Base-by-base conservation (phyloP, 2,888 invertebrate genomes). In the Alviniconcha strummeri region DNA sequence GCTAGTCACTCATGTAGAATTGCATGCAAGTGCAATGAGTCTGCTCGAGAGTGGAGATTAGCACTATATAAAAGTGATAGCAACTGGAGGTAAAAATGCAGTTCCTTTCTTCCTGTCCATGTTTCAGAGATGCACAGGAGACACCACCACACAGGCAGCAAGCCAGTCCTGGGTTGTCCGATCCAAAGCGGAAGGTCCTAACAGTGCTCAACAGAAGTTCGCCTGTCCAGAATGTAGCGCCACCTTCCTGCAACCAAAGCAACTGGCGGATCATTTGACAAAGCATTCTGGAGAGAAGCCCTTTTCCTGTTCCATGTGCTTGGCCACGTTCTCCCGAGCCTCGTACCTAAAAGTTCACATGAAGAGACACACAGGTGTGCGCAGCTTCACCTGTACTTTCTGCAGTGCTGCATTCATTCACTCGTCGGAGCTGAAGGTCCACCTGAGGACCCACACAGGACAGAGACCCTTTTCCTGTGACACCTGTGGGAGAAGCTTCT, bases 401-500 rank as follows among this genome's bases (percentile, higher is more conserved):
- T 77, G 77, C n/a, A 19, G 57, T 4, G 57, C 77, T 8, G 9
- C 13, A 0, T 77, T 77, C 57, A n/a, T 5, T 6, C 19, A 57
- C 56, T 8, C 57, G 11, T 57, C 57, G 11, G n/a, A 57, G 17
- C 77, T 57, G 7, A 9, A 15, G 8, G 11, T 19, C 57, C 77
- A 77, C 15, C 0, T 19, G 77, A 56, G n/a, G 36, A 81, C 72
- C 3, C 82, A 82, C 74, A 67, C 64, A 8, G 76, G 76, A 15
- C 60, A 54, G 60, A 82, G n/a, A 75, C 82, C 82, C 6, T 76
- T 60, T 57, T 5, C 72, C 52, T 82, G 82, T 9, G 52, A 36
- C 4, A 19, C 15, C 52, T 82, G 82, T 36, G 82, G 82, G 9
- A n/a, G 13, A 19, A 8, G 13, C 8, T 82, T 82, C 55, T 13